A percentile compares a stretch with the other conserved stretches of the same genome.
phyloP scores from a whole-genome alignment of 2,113 vertebrate species.

The Jaculus jaculus region DNA sequence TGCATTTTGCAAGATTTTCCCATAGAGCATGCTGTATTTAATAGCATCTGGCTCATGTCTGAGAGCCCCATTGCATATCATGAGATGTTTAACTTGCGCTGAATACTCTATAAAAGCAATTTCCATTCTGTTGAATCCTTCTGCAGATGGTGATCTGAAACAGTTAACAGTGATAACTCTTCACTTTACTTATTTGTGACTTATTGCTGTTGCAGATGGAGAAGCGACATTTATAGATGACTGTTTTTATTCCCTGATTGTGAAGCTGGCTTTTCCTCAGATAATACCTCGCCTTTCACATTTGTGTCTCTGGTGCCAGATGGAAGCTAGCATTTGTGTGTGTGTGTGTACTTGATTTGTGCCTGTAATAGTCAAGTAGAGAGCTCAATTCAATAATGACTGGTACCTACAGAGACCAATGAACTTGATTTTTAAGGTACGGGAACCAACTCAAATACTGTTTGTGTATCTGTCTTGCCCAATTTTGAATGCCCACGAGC shows the following conservation, averaged over 20 bases:
- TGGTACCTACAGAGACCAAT: slow-evolving; percentile 66
- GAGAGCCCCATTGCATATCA: slow-evolving; percentile 62
- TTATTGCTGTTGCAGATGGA: slow-evolving; percentile 75
- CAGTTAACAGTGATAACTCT: slow-evolving; percentile 76
- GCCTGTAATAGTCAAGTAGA: slow-evolving; percentile 54
- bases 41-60: slow-evolving; percentile 73
- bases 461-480: slow-evolving; percentile 51
- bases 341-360: slow-evolving; percentile 57
- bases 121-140: slow-evolving; percentile 77
- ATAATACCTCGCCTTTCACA: slow-evolving; percentile 67
- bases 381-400: slow-evolving; percentile 69
- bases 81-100: slow-evolving; percentile 71
- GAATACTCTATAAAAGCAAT: slow-evolving; percentile 78
- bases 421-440: slow-evolving; percentile 58
- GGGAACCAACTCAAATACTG: slow-evolving; percentile 48
- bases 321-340: slow-evolving; percentile 25
- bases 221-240: slow-evolving; percentile 70
- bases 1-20: slow-evolving; percentile 58
- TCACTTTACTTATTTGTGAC: slow-evolving; percentile 73
- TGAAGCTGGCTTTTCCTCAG: slow-evolving; percentile 70
- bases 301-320: slow-evolving; percentile 67
- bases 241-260: slow-evolving; percentile 67
- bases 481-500: slow-evolving; percentile 57
- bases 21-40: slow-evolving; percentile 73
- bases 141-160: slow-evolving; percentile 78